A percentile compares a stretch with the other conserved stretches of the same genome.
These are phyloP conservation scores for Plutomurus gul DNA, from an alignment of 1,140 invertebrate species.

Conservation along the genomic window DNA sequence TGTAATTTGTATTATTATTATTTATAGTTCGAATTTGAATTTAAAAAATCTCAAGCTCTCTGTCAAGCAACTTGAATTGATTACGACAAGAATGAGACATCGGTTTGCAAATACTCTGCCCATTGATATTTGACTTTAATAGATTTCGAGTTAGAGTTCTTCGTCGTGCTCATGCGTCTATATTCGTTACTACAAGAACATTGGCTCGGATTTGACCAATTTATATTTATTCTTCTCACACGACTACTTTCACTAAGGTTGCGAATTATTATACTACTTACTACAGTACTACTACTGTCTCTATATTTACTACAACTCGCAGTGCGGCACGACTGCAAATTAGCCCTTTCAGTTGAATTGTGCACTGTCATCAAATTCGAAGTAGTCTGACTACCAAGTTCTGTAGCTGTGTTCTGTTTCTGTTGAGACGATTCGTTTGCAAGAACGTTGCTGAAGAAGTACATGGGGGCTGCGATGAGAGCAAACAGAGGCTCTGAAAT, in stretches of 20 bases:
- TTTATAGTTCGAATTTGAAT: background rate
- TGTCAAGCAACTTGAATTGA: slow-evolving; percentile 22
- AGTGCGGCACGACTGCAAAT: background rate
- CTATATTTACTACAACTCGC: background rate
- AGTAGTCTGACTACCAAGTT: background rate
- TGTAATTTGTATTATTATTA: background rate
- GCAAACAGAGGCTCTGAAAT: slow-evolving; percentile 13
- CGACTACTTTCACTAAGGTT: slow-evolving; percentile 6
- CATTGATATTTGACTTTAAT: slow-evolving; percentile 7
- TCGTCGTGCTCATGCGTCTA: background rate
- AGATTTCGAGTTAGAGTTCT: background rate
- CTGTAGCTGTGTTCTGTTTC: background rate
- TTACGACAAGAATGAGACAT: slow-evolving; percentile 14
- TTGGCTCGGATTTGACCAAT: slow-evolving; percentile 22
- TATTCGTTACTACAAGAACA: slow-evolving; percentile 17
- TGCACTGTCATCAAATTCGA: background rate
- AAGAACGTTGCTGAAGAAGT: background rate
- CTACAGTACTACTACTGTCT: background rate
- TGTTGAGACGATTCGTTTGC: background rate
- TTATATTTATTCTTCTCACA: background rate
- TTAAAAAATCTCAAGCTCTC: slow-evolving; percentile 20
- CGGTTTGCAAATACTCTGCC: background rate
- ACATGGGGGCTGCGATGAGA: background rate
- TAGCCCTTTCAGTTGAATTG: background rate
- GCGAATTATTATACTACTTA: background rate